phyloP scores from a whole-genome alignment of 2,888 invertebrate species.

The Tiphia femorata region DNA sequence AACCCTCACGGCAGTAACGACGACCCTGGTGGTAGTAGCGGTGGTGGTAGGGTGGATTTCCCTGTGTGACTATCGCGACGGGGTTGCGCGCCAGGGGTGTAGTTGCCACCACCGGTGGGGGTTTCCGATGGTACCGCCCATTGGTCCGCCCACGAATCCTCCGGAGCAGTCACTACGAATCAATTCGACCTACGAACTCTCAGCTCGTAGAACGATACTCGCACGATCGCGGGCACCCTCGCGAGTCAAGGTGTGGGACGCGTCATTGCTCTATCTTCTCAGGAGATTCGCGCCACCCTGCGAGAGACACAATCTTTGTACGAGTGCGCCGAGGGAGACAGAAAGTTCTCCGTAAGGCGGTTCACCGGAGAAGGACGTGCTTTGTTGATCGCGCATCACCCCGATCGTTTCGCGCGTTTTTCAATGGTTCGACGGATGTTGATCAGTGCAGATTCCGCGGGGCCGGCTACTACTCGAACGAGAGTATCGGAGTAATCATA shows the following conservation, averaged over 20 bases:
- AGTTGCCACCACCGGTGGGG: slow-evolving; percentile 24
- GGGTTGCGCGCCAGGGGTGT: slow-evolving; percentile 5
- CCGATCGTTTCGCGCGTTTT: too few species aligned
- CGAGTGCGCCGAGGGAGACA: neutral
- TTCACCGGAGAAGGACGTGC: too few species aligned
- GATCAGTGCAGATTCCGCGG: too few species aligned
- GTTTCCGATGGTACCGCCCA: slow-evolving; percentile 42
- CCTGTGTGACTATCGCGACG: slow-evolving; percentile 2
- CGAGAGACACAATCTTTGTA: neutral
- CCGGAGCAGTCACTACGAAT: slow-evolving; percentile 48
- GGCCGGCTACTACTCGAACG: too few species aligned
- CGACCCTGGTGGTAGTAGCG: slow-evolving; percentile 15
- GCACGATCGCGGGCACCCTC: slow-evolving; percentile 32
- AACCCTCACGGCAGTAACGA: slow-evolving; percentile 36
- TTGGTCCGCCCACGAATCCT: slow-evolving; percentile 42
- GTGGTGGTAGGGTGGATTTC: neutral
- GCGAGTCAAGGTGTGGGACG: slow-evolving; percentile 30
- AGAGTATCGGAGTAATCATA: too few species aligned
- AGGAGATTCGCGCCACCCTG: neutral
- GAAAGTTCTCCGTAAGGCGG: too few species aligned
- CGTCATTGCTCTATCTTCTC: neutral
- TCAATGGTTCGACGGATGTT: too few species aligned
- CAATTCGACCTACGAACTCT: slow-evolving; percentile 47
- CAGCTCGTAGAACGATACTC: slow-evolving; percentile 34
- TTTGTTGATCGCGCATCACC: too few species aligned